Percentiles rank a stretch among this genome's conserved stretches.
Evolutionary conservation across 35 echinoderm and acorn worm species (phyloP).

Genomic region (Anneissia japonica): DNA sequence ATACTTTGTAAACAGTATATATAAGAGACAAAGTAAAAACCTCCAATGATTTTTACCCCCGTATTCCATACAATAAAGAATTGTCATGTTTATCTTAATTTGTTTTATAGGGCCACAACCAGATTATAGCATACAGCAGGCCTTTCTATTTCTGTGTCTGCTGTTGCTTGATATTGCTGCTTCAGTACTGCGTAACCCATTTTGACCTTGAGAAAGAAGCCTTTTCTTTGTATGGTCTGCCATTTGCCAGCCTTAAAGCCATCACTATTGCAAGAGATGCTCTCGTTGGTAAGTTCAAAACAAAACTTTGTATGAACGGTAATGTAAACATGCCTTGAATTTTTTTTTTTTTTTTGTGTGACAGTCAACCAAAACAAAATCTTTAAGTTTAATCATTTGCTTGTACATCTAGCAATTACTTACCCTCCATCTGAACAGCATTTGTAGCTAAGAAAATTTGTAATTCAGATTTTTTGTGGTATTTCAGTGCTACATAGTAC

Average conservation of each 20-base stretch:
- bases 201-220: conserved; percentile 39
- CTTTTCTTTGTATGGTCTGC: conserved; percentile 68
- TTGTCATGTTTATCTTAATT: neutral
- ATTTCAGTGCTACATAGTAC: too few species aligned
- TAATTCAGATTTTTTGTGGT: too few species aligned
- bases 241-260: conserved; percentile 50
- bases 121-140: conserved; percentile 92
- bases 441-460: too few species aligned
- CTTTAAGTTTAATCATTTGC: too few species aligned
- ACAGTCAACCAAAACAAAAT: too few species aligned
- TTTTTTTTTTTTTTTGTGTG: neutral
- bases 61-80: neutral
- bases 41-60: too few species aligned
- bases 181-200: conserved; percentile 72
- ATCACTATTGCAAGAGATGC: conserved; percentile 82
- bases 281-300: conserved; percentile 56
- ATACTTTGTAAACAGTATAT: too few species aligned
- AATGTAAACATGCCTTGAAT: neutral
- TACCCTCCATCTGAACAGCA: too few species aligned
- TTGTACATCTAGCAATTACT: too few species aligned
- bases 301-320: neutral
- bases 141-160: conserved; percentile 95
- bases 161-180: conserved; percentile 69
- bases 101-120: conserved; percentile 87
- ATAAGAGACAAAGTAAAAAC: too few species aligned